These are phyloP conservation scores for Coccyzus lansbergi DNA, from an alignment of 2,797 vertebrate species.

Conservation along the genomic window DNA sequence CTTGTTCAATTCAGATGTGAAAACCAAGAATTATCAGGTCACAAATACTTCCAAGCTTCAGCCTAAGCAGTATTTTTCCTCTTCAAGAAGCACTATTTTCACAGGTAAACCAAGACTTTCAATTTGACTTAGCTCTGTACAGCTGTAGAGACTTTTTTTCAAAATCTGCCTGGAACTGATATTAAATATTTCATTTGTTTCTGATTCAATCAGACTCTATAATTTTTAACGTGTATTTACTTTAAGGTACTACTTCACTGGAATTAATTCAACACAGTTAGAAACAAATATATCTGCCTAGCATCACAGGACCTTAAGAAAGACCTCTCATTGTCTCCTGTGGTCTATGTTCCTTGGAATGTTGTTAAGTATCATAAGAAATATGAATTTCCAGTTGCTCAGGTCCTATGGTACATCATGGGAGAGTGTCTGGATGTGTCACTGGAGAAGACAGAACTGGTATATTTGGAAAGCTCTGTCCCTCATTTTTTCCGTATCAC, in stretches of 20 bases:
- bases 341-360: neutral
- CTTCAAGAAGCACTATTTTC: neutral
- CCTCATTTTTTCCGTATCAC: neutral
- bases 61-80: neutral
- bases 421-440: neutral
- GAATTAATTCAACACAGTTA: neutral
- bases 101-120: neutral
- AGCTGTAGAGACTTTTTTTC: neutral
- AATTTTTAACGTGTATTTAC: neutral
- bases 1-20: neutral
- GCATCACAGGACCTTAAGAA: neutral
- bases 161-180: neutral
- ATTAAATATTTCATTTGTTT: neutral
- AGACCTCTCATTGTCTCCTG: fast-evolving
- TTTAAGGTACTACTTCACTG: neutral
- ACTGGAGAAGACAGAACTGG: neutral
- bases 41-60: neutral
- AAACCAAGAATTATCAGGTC: neutral
- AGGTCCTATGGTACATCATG: fast-evolving
- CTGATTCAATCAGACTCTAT: neutral
- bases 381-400: neutral
- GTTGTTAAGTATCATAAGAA: neutral
- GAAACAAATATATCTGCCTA: neutral
- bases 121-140: neutral
- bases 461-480: neutral